Evolutionary conservation across 2,888 invertebrate species (phyloP), one percentile per base, ranked within the genome.

Genomic region (Muscina levida): DNA sequence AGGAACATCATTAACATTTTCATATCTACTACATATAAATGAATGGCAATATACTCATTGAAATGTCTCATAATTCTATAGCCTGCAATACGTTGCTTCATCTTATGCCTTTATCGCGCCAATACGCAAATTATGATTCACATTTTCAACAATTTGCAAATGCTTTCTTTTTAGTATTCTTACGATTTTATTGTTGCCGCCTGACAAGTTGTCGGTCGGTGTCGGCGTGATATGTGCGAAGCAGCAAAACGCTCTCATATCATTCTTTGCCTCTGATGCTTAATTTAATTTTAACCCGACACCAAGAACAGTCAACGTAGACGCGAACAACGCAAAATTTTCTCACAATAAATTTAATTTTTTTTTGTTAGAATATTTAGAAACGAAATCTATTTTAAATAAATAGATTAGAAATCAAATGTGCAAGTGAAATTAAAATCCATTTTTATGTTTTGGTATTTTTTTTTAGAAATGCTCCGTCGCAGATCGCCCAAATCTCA

Each of bases 111-210:
- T n/a, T n/a, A n/a, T n/a, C n/a, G n/a, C n/a, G 46, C 39, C 37
- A 31, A 39, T 59, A 59, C 59, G 59, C 59, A 59, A 59, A 59
- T 31, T 59, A 59, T 59, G 59, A 59, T 17, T 59, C 59, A 59
- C 59, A 59, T 39, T 37, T 39, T 37, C 10, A 19, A 26, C 57
- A 22, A 56, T 56, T 26, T 24, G 42, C 42, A n/a, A 42, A 11
- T 42, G 42, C 11, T 24, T 22, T 24, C n/a, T 26, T 19, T 19
- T 17, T 53, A 24, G 1, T 22, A n/a, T n/a, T 22, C 53, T n/a
- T n/a, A n/a, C n/a, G n/a, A n/a, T n/a, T n/a, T n/a, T n/a, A n/a
- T n/a, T n/a, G n/a, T 5, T 31, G 31, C 8, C 31, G 31, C 31
- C 31, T 31, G 31, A 31, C 31, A 31, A 31, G 8, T 5, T n/a